Percentiles rank a stretch among this genome's conserved stretches.
Conservation (phyloP, 2,888 invertebrate species). For the Euplexia lucipara region DNA sequence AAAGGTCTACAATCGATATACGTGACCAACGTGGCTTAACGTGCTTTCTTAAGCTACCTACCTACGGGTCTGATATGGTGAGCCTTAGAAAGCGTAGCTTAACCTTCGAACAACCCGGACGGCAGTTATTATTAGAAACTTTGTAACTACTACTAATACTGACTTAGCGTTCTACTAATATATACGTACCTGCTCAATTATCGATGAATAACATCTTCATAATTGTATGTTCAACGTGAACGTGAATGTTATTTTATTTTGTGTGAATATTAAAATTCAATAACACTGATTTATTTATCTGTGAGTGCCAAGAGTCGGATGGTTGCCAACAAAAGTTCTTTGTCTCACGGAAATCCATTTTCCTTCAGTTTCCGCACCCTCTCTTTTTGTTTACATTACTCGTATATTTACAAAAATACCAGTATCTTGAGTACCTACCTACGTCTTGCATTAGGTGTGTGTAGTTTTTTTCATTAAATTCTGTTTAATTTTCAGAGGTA, state of each 20-base stretch:
- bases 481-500: slow-evolving; percentile 37
- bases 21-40: too few species aligned
- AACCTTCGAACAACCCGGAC: too few species aligned
- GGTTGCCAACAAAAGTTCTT: slow-evolving; percentile 65
- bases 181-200: background rate
- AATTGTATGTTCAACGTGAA: background rate
- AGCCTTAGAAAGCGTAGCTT: too few species aligned
- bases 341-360: slow-evolving; percentile 67
- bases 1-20: too few species aligned
- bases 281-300: slow-evolving; percentile 62
- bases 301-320: slow-evolving; percentile 50
- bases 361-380: slow-evolving; percentile 53
- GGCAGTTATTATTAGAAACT: too few species aligned
- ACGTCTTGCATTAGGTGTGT: slow-evolving; percentile 4
- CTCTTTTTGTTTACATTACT: slow-evolving; percentile 55
- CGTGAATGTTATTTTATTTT: slow-evolving; percentile 9
- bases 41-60: too few species aligned
- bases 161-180: too few species aligned
- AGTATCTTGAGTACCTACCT: slow-evolving; percentile 4
- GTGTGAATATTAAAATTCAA: slow-evolving; percentile 63
- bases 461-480: slow-evolving; percentile 42
- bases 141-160: too few species aligned
- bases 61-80: too few species aligned
- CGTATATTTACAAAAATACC: slow-evolving; percentile 45
- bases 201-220: background rate